Base-by-base conservation (phyloP, 2,113 vertebrate species). In the Mystacornis crossleyi region DNA sequence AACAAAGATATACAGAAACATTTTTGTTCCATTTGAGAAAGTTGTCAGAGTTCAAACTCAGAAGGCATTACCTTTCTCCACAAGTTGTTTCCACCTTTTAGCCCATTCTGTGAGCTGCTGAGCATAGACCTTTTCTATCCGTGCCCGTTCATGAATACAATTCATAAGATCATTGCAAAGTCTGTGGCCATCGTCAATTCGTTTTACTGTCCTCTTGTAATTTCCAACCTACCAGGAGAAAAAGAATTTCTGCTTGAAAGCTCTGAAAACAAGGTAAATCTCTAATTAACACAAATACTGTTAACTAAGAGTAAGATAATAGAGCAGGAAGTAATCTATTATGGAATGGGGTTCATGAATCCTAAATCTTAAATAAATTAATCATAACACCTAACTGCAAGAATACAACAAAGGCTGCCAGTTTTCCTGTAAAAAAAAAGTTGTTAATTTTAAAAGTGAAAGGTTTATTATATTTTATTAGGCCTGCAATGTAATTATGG, bases 51-150 rank as follows among this genome's bases (percentile, higher is more conserved):
- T 20, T 87, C 29, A 89, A 87, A 89, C 43, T 54, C 33, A 83
- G 36, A 65, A 70, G 24, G 42, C 7, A 84, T 92, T 96, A 99
- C 99, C 99, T 98, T 99, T 99, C 58, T 99, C 99, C 74, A 99
- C 98, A 3, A 99, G 98, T 72, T 99, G 99, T 81, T 98, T 98
- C 99, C 99, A 99, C 61, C 99, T 99, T 73, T 99, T 99, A 78
- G 99, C 98, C 99, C 99, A 99, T 94, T 99, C 99, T 2, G 99
- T 99, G 64, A 99, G 98, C 97, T 99, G 99, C 96, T 98, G 99
- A 3, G 99, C 99, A 5, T 99, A 99, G 0, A 90, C 93, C 97
- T 99, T 99, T 97, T 99, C 99, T 24, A 99, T 99, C 57, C 99
- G 98, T 0, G 99, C 99, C 14, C 99, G 98, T 81, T 99, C 99